A percentile compares a stretch with the other conserved stretches of the same genome.
These are phyloP conservation scores for Notodonta dromedarius DNA, from an alignment of 2,888 invertebrate species.

Conservation along the genomic window DNA sequence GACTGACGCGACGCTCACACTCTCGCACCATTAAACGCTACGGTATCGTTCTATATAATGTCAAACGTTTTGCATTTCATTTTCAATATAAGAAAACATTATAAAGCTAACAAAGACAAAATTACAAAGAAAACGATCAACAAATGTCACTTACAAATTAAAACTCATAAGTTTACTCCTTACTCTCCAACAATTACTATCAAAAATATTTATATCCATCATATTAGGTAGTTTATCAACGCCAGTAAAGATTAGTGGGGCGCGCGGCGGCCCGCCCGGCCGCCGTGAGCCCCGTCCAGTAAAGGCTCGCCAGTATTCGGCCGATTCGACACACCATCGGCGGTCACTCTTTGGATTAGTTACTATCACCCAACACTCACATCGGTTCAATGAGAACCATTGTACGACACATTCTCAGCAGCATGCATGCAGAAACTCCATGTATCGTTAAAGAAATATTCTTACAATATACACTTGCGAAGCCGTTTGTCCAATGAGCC, in stretches of 20 bases:
- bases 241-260: slow-evolving; percentile 32
- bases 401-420: slow-evolving; percentile 51
- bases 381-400: slow-evolving; percentile 49
- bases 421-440: slow-evolving; percentile 59
- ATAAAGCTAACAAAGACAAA: slow-evolving; percentile 82
- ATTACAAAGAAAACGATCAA: slow-evolving; percentile 82
- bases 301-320: slow-evolving; percentile 47
- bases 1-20: slow-evolving; percentile 49
- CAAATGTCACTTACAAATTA: slow-evolving; percentile 82
- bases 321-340: slow-evolving; percentile 54
- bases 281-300: slow-evolving; percentile 39
- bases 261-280: slow-evolving; percentile 16
- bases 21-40: slow-evolving; percentile 64
- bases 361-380: slow-evolving; percentile 64
- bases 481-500: slow-evolving; percentile 69
- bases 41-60: slow-evolving; percentile 64
- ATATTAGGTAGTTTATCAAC: slow-evolving; percentile 51
- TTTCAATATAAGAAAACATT: slow-evolving; percentile 75
- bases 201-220: slow-evolving; percentile 70
- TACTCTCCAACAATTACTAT: slow-evolving; percentile 78
- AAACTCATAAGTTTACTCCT: slow-evolving; percentile 76
- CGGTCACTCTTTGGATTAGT: slow-evolving; percentile 68
- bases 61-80: slow-evolving; percentile 59
- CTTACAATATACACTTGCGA: slow-evolving; percentile 63
- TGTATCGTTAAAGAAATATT: slow-evolving; percentile 56